These are phyloP conservation scores for Macrochelys suwanniensis DNA, from an alignment of 2,797 vertebrate species.

Conservation along the genomic window DNA sequence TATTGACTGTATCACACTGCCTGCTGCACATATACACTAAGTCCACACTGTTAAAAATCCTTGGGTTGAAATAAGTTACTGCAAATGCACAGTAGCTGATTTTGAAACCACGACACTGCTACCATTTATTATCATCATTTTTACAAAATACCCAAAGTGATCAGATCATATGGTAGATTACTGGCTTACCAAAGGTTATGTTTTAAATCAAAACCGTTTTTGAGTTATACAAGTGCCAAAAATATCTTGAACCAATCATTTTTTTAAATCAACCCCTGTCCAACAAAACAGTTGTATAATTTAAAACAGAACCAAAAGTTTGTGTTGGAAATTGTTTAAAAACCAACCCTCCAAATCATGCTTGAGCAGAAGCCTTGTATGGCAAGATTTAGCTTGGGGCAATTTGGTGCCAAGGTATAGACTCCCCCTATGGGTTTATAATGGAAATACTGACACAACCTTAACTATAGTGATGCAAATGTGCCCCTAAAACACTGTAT, in stretches of 20 bases:
- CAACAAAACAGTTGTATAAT: conserved; percentile 66
- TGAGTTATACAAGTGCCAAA: conserved; percentile 77
- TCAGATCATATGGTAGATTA: conserved; percentile 75
- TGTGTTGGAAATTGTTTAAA: conserved; percentile 63
- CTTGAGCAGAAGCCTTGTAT: conserved; percentile 51
- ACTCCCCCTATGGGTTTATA: conserved; percentile 60
- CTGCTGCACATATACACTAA: neutral
- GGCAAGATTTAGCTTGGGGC: conserved; percentile 53
- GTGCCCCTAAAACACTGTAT: conserved; percentile 75
- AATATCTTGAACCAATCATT: conserved; percentile 56
- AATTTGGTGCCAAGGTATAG: conserved; percentile 71
- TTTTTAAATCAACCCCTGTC: conserved; percentile 53
- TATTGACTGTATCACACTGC: neutral
- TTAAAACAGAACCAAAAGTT: conserved; percentile 71
- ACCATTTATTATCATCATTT: conserved; percentile 78
- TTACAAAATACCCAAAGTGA: conserved; percentile 78
- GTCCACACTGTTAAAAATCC: neutral
- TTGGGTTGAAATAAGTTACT: conserved; percentile 74
- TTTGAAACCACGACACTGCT: conserved; percentile 77
- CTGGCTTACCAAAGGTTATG: conserved; percentile 69
- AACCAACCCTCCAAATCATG: conserved; percentile 59
- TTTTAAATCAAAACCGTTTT: conserved; percentile 76
- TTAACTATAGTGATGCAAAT: conserved; percentile 72
- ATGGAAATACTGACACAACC: conserved; percentile 75
- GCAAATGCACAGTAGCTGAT: conserved; percentile 72